These are phyloP conservation scores for Benthosema pterotum DNA, from an alignment of 2,797 vertebrate genomes.

Conservation along the genomic window DNA sequence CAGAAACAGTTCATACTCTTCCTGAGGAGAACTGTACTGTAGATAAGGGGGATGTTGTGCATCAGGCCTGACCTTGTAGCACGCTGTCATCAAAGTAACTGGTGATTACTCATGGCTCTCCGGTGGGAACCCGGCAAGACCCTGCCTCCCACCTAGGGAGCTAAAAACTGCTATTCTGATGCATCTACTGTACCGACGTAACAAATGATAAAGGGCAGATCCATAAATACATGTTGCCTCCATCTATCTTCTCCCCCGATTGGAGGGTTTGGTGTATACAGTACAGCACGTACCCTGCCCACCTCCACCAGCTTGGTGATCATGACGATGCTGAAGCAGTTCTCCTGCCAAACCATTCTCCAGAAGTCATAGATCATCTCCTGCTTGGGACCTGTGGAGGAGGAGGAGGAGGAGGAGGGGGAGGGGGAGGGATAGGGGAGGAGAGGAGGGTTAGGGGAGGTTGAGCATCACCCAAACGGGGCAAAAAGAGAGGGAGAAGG, in stretches of 20 bases:
- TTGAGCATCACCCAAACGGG: too few species aligned
- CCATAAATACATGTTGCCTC: constrained; percentile 37
- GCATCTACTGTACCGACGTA: constrained; percentile 5
- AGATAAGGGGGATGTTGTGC: constrained; percentile 18
- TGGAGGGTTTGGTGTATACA: constrained; percentile 43
- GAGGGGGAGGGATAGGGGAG: too few species aligned
- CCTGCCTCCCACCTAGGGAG: constrained; percentile 40
- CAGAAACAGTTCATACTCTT: too few species aligned
- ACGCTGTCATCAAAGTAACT: constrained; percentile 42
- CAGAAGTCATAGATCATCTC: constrained; percentile 99
- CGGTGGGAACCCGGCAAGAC: constrained; percentile 30
- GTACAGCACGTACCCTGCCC: constrained; percentile 95
- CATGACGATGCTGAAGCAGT: constrained; percentile 97
- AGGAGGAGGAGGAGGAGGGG: constrained; percentile 19
- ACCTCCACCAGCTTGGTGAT: constrained; percentile 97
- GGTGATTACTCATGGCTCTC: constrained; percentile 53
- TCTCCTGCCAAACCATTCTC: constrained; percentile 99
- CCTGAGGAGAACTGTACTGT: too few species aligned
- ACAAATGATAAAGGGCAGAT: constrained; percentile 43
- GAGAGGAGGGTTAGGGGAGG: too few species aligned
- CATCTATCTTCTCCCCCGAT: constrained; percentile 53
- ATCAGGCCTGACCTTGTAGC: constrained; percentile 63
- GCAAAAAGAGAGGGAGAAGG: too few species aligned
- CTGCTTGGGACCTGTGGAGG: constrained; percentile 90
- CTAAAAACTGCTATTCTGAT: constrained; percentile 35